Evolutionary conservation across 2,113 vertebrate species (phyloP), one percentile per base, ranked within the genome.

Genomic region (Entelurus aequoreus): DNA sequence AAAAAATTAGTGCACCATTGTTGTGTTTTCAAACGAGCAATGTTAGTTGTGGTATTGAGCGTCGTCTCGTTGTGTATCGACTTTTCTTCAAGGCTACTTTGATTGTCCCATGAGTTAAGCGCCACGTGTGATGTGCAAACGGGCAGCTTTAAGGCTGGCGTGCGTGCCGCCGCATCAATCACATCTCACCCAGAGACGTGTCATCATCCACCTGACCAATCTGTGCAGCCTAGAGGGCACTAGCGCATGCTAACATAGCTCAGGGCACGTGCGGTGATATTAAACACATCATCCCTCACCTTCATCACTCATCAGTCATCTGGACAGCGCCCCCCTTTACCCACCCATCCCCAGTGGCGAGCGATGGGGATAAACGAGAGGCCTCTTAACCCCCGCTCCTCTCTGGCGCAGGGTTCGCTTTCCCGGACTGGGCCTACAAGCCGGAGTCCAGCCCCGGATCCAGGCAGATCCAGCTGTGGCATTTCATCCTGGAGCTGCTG

Each of bases 371-470:
- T 78, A 84, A 85, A 86, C 59, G 68, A 81, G 77, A 70, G 68
- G 80, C 74, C 83, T 79, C 35, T 56, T 72, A 65, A 74, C 65
- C 69, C 77, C 70, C 63, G 77, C 68, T 80, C 63, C 69, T 62
- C 56, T 64, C 8, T 57, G 63, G 65, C 60, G 15, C 84, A 96
- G 94, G 94, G 80, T 92, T 95, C 14, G 93, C 94, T 75, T 96
- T 96, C 81, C 94, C 94, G 0, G 94, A 96, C 70, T 96, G 94
- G 94, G 94, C 94, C 82, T 96, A 96, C 88, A 96, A 95, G 86
- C 94, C 94, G 0, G 94, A 96, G 87, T 96, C 94, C 0, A 93
- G 92, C 81, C 92, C 92, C 2, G 92, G 92, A 53, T 93, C 92
- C 59, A 80, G 92, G 61, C 92, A 93, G 84, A 93, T 93, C 88